These are phyloP conservation scores for Therioaphis trifolii DNA, from an alignment of 2,888 invertebrate species.

Conservation along the genomic window DNA sequence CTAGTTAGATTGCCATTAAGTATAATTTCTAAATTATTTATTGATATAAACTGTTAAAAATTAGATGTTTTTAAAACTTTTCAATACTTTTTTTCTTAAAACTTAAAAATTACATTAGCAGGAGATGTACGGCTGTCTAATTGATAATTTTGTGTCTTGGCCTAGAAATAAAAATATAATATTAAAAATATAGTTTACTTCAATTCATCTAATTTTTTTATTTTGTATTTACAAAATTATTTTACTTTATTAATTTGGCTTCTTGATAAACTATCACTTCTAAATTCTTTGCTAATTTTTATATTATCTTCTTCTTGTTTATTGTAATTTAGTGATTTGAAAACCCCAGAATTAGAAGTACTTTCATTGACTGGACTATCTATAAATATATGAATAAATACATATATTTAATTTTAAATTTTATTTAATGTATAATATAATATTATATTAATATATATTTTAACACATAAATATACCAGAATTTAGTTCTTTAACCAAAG, in stretches of 20 bases:
- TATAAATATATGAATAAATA: neutral
- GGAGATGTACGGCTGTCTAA: conserved; percentile 21
- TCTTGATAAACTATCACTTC: conserved; percentile 54
- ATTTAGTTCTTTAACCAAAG: conserved; percentile 94
- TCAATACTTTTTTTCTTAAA: neutral
- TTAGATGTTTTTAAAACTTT: no score
- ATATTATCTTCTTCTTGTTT: conserved; percentile 41
- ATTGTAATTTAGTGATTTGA: conserved; percentile 33
- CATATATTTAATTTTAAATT: neutral
- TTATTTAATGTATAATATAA: neutral
- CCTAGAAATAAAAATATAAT: conserved; percentile 30
- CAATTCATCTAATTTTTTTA: neutral
- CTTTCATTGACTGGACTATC: conserved; percentile 43
- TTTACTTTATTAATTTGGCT: conserved; percentile 50
- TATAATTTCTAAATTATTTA: no score
- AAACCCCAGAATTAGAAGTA: conserved; percentile 28
- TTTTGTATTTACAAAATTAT: neutral
- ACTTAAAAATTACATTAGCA: conserved; percentile 41
- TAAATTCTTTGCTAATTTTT: conserved; percentile 52
- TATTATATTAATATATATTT: neutral
- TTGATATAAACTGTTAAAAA: no score
- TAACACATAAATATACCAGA: conserved; percentile 65
- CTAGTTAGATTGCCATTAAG: no score
- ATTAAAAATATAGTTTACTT: neutral
- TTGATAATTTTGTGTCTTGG: conserved; percentile 25